phyloP scores from a whole-genome alignment of 2,888 invertebrate genomes.

The Athalia circularis region DNA sequence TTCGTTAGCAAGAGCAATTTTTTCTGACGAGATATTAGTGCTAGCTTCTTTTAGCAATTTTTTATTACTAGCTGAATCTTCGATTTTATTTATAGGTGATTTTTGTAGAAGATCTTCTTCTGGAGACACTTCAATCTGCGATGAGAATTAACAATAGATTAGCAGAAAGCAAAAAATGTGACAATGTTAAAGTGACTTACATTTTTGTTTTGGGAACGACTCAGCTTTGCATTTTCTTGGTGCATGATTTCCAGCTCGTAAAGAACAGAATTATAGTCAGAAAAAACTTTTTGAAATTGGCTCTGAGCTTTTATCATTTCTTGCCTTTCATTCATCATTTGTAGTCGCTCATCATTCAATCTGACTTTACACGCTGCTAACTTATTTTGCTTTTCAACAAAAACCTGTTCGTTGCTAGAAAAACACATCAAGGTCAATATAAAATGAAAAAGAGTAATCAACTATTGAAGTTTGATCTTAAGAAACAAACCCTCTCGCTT shows the following conservation, averaged over 20 bases:
- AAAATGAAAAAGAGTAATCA: background rate
- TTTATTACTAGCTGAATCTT: conserved; percentile 50
- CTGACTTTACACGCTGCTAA: conserved; percentile 53
- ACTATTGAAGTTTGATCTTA: background rate
- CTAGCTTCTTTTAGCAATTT: conserved; percentile 51
- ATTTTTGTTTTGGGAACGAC: conserved; percentile 45
- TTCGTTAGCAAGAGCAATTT: background rate
- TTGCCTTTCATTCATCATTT: conserved; percentile 59
- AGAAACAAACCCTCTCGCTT: conserved; percentile 14
- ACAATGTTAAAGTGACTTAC: conserved; percentile 46
- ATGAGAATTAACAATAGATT: background rate
- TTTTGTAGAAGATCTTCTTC: conserved; percentile 46
- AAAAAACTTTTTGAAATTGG: conserved; percentile 63
- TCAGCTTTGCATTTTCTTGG: conserved; percentile 59
- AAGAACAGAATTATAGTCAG: conserved; percentile 60
- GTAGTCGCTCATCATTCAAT: conserved; percentile 57
- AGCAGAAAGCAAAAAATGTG: background rate
- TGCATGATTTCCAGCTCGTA: conserved; percentile 61
- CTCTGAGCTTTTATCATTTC: conserved; percentile 60
- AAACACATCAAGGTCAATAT: background rate
- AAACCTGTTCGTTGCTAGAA: background rate
- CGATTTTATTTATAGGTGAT: conserved; percentile 41
- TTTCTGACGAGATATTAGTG: conserved; percentile 43
- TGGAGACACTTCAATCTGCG: background rate
- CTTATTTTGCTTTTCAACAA: conserved; percentile 45